Evolutionary conservation across 2,797 vertebrate genomes (phyloP), one percentile per base, ranked within the genome.

Genomic region (Paramormyrops hopkinsi): DNA sequence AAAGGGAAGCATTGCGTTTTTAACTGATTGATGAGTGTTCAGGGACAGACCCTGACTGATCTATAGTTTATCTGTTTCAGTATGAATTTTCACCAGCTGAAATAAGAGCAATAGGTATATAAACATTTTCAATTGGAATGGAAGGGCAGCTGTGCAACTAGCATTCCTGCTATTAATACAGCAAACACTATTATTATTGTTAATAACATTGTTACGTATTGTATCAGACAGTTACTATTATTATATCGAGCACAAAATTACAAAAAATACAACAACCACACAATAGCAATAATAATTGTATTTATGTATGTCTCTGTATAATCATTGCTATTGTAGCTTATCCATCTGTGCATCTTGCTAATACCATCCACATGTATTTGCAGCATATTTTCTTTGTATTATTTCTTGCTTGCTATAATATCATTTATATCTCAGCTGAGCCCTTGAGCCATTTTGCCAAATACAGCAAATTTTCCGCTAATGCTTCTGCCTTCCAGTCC

Each of bases 381-480:
- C 5, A 53, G 50, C 46, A 29, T 53, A 29, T 86, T 86, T 54
- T 85, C 22, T 12, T 53, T 33, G 22, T 29, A 29, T 17, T 54
- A 46, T 29, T 54, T 37, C 83, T 29, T 29, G 48, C 29, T 82
- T 82, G 37, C 41, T 82, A 2, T 82, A 29, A 29, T 29, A 51
- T 86, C 29, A 51, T 86, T 14, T 86, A 14, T 86, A 54, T 86
- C 48, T 86, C 83, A 53, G 48, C 46, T 86, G 83, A 51, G 44
- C 79, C 41, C 8, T 83, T 83, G 46, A 83, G 25, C 46, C 83
- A 53, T 86, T 86, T 86, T 86, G 25, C 46, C 83, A 86, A 53
- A 51, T 50, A 54, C 83, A 53, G 83, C 50, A 86, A 29, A 53
- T 69, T 88, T 65, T 88, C n/a, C 37, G n/a, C 11, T 41, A 65